Base-by-base conservation (phyloP, 2,113 vertebrate species). In the Camelus dromedarius region DNA sequence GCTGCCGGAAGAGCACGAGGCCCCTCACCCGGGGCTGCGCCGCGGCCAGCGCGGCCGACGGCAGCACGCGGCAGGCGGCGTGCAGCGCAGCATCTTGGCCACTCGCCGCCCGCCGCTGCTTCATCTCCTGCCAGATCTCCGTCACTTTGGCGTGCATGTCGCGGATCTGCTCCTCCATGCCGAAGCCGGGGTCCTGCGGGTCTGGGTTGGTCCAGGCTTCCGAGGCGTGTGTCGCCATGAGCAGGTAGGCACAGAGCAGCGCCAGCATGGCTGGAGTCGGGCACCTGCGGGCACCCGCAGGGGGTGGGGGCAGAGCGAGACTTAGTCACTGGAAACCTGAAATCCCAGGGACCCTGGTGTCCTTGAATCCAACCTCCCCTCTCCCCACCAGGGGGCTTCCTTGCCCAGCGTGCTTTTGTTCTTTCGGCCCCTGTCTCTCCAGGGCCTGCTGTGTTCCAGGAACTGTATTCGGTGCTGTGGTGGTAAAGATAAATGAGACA, bases 1-100 rank as follows among this genome's bases (percentile, higher is more conserved):
- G 50, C 98, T 99, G 99, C 87, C 98, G 98, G 96, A 99, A 99
- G 42, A 99, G 97, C 95, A 99, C 98, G 0, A 98, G 96, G 1
- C 99, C 99, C 0, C 97, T 98, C 38, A 99, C 98, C 60, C 97
- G 98, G 2, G 99, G 99, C 92, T 99, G 98, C 32, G 72, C 98
- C 0, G 96, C 66, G 0, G 95, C 91, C 83, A 99, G 98, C 22
- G 96, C 97, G 92, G 98, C 97, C 76, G 98, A 99, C 20, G 99
- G 99, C 95, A 95, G 98, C 98, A 99, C 98, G 64, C 96, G 98
- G 96, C 99, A 99, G 19, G 97, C 30, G 7, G 99, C 98, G 0
- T 99, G 98, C 77, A 99, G 91, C 9, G 97, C 91, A 22, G 98
- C 97, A 19, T 97, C 95, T 16, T 97, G 72, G 3, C 6, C 69